Conservation (phyloP, 1,140 invertebrate species). For the Drosophila punjabiensis region DNA sequence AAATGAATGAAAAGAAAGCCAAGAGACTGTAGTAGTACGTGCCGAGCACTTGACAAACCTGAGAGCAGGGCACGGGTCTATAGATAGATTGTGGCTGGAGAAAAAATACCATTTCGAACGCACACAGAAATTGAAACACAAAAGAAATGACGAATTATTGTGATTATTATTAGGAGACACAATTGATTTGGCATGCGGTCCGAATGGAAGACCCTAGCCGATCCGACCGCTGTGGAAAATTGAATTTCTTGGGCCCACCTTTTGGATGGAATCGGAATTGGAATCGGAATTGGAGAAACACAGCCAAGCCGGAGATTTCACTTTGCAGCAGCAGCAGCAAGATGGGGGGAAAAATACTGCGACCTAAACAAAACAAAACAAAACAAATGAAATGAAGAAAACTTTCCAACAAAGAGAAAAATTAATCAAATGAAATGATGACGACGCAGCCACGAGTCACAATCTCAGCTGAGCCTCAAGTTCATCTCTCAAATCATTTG, state of each 20-base stretch:
- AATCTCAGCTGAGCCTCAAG: slow-evolving; percentile 70
- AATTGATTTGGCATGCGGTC: slow-evolving; percentile 79
- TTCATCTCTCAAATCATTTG: slow-evolving; percentile 63
- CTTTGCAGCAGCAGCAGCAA: slow-evolving; percentile 58
- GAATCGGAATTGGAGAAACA: slow-evolving; percentile 54
- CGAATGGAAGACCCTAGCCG: slow-evolving; percentile 62
- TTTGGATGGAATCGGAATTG: slow-evolving; percentile 48
- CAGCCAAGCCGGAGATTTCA: slow-evolving; percentile 70
- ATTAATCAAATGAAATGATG: slow-evolving; percentile 81
- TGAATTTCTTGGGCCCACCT: slow-evolving; percentile 49
- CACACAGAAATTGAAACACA: slow-evolving; percentile 35
- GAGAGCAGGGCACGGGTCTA: slow-evolving; percentile 9
- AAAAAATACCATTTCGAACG: slow-evolving; percentile 6
- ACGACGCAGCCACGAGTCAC: slow-evolving; percentile 60
- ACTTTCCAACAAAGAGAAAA: slow-evolving; percentile 61
- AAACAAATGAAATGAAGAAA: slow-evolving; percentile 70
- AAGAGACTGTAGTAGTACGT: slow-evolving; percentile 33
- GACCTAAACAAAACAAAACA: slow-evolving; percentile 59
- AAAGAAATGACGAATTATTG: slow-evolving; percentile 58
- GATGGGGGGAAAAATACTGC: slow-evolving; percentile 30
- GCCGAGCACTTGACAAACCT: slow-evolving; percentile 69
- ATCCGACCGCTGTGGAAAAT: slow-evolving; percentile 76
- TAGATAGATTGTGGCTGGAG: slow-evolving; percentile 17
- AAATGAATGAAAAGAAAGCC: slow-evolving; percentile 63
- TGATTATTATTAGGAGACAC: slow-evolving; percentile 61